Base-by-base conservation (phyloP, 1,140 invertebrate species). In the Stegodyphus dumicola region DNA sequence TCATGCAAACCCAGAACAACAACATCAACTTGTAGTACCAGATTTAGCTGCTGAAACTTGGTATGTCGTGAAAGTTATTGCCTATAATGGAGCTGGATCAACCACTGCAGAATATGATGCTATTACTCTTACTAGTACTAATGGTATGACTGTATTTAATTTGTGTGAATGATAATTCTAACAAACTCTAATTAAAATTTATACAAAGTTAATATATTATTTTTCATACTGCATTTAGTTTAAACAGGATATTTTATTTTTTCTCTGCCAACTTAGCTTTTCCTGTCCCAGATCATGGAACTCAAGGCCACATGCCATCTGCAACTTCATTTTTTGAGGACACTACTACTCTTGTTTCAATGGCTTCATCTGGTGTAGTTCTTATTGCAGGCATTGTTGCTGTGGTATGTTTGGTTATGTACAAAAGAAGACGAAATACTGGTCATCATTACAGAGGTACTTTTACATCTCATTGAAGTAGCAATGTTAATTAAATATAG, bases 41-140 rank as follows among this genome's bases (percentile, higher is more conserved):
- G 90, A 91, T 54, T 87, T 91, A 6, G 89, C 89, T 49, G 89
- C 91, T n/a, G 90, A 90, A 11, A 91, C 90, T 5, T 90, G 90
- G 89, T 91, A 92, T 81, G 87, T 89, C 9, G 89, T 92, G 87
- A 89, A 89, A 51, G 89, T 92, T 1, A 90, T 89, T 10, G 91
- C 91, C 2, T 89, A 90, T 87, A 91, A 90, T 86, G 90, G 90
- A 53, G 90, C 90, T 15, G 91, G 91, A 6, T 90, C 90, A 2
- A 91, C 90, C 6, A 90, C 90, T 66, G 85, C 87, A 7, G 81
- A 88, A 71, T 89, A 88, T 85, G 88, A 88, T 64, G 86, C 87
- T 49, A 87, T 85, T 17, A 79, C 80, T 13, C 70, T 85, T 7
- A 85, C 54, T 18, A 75, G 66, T 33, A 51, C 75, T 10, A 75